Percentiles rank a stretch among this genome's conserved stretches.
Evolutionary conservation across 2,888 invertebrate species (phyloP).

Genomic region (Ethmia dodecea): DNA sequence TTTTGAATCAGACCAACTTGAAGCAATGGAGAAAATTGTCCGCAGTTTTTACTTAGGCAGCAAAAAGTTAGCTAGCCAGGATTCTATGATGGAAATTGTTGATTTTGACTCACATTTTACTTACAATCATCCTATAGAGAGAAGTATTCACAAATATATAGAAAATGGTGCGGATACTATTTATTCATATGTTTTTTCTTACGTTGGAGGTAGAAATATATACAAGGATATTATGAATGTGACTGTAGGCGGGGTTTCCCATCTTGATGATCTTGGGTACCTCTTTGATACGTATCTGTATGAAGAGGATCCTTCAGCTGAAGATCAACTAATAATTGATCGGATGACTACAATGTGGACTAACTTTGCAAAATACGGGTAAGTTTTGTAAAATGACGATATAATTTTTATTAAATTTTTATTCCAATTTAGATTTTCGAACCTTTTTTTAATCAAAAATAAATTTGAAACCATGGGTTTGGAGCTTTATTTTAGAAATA

Average conservation of each 20-base stretch:
- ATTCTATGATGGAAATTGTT: conserved; percentile 14
- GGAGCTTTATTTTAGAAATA: no score
- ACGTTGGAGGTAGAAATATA: conserved; percentile 26
- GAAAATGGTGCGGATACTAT: conserved; percentile 17
- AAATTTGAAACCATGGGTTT: no score
- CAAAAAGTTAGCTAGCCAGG: conserved; percentile 14
- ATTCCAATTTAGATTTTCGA: no score
- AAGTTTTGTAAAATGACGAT: no score
- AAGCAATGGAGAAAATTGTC: conserved; percentile 19
- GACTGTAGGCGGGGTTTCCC: conserved; percentile 22
- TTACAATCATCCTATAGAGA: conserved; percentile 21
- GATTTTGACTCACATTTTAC: conserved; percentile 24
- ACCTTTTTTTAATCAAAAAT: no score
- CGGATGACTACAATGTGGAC: conserved; percentile 33
- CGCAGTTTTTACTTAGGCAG: conserved; percentile 26
- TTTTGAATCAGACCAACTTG: conserved; percentile 12
- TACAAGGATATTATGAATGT: conserved; percentile 19
- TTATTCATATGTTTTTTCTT: conserved; percentile 30
- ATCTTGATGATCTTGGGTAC: conserved; percentile 36
- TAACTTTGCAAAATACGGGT: conserved; percentile 36
- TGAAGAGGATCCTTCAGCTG: conserved; percentile 5
- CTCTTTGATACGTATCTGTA: conserved; percentile 26
- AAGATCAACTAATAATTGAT: conserved; percentile 24
- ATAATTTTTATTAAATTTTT: no score
- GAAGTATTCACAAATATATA: conserved; percentile 20